A percentile compares a stretch with the other conserved stretches of the same genome.
phyloP scores from a whole-genome alignment of 2,113 vertebrate species.

The Aplodontia rufa region DNA sequence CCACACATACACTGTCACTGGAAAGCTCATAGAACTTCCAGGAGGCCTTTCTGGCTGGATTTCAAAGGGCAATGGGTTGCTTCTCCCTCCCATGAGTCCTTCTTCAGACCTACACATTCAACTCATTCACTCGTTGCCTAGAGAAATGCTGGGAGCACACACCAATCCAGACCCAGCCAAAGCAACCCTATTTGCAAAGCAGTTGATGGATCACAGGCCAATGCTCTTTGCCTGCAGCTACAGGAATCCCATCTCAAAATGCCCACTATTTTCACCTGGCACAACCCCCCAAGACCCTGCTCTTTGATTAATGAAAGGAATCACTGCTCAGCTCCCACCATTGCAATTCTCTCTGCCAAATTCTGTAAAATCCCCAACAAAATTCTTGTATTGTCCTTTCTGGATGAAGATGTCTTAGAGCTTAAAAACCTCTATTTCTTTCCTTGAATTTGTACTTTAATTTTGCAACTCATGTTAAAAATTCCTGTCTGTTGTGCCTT shows the following conservation, averaged over 20 bases:
- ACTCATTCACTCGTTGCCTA: neutral
- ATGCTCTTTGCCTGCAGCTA: neutral
- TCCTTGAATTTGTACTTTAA: neutral
- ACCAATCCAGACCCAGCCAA: neutral
- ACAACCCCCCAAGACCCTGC: neutral
- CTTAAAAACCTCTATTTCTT: neutral
- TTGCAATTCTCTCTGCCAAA: neutral
- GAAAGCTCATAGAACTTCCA: neutral
- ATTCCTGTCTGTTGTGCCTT: neutral
- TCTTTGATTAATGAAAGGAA: neutral
- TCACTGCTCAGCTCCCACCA: neutral
- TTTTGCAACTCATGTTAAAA: neutral
- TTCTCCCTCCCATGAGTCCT: neutral
- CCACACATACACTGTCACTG: neutral
- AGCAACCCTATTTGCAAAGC: neutral
- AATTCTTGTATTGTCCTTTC: neutral
- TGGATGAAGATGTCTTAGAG: neutral
- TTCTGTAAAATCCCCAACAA: neutral
- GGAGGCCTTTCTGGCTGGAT: neutral
- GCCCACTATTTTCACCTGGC: neutral
- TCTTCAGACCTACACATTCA: neutral
- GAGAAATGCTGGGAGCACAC: neutral
- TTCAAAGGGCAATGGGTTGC: neutral
- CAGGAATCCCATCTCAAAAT: neutral
- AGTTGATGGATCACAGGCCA: accelerated